phyloP scores from a whole-genome alignment of 2,797 vertebrate genomes.

The Xiphorhynchus erythropygius region DNA sequence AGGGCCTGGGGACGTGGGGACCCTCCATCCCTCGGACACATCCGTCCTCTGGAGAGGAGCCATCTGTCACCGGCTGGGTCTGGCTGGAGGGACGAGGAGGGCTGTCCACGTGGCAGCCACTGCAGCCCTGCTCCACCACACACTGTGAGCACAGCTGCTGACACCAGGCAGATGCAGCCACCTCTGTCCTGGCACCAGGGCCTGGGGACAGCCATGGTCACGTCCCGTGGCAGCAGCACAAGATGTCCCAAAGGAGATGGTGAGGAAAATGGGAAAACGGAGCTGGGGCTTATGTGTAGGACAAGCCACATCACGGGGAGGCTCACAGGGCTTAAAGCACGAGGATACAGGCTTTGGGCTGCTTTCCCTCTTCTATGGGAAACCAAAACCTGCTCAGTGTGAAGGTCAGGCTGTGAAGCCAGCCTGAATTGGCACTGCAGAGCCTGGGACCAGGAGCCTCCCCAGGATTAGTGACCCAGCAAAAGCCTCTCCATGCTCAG shows the following conservation, averaged over 20 bases:
- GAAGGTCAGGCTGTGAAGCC: not conserved
- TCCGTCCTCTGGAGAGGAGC: not conserved
- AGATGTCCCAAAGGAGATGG: not conserved
- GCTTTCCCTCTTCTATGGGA: not conserved
- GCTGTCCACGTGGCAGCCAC: not conserved
- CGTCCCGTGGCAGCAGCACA: not conserved
- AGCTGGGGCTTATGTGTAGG: rapidly evolving
- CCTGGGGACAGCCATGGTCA: not conserved
- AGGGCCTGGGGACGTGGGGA: not conserved
- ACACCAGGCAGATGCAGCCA: not conserved
- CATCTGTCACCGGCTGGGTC: not conserved
- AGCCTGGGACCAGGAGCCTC: not conserved
- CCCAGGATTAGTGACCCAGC: not conserved
- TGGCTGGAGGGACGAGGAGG: not conserved
- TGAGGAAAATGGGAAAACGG: rapidly evolving
- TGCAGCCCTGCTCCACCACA: not conserved
- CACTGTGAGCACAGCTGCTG: not conserved
- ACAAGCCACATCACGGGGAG: rapidly evolving
- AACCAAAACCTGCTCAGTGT: not conserved
- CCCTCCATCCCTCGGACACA: not conserved
- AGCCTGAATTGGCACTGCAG: not conserved
- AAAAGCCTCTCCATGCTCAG: not conserved
- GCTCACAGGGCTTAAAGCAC: not conserved
- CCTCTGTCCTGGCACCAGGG: not conserved
- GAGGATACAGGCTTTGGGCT: not conserved